Evolutionary conservation across 35 echinoderm and acorn worm genomes (phyloP).

Genomic region (Holothuria glaberrima): DNA sequence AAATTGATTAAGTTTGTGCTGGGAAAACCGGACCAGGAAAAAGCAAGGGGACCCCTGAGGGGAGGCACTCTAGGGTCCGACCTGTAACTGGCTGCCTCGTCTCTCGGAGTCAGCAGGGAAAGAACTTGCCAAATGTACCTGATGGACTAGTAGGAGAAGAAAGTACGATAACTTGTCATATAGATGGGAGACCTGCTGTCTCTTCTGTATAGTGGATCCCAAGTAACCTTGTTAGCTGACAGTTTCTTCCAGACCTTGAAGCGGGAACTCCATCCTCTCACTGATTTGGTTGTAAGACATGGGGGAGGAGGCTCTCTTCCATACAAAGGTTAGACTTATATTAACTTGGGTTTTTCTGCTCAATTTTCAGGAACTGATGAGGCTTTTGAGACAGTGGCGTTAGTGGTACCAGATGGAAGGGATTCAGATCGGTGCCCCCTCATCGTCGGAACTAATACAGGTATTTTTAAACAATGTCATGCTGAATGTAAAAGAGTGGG

Average conservation of each 20-base stretch:
- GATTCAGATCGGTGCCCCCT: slow-evolving; percentile 23
- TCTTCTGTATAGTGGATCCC: slow-evolving; percentile 74
- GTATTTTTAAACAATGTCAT: slow-evolving; percentile 60
- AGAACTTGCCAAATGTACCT: slow-evolving; percentile 37
- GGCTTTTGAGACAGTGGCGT: slow-evolving; percentile 49
- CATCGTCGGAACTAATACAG: slow-evolving; percentile 68
- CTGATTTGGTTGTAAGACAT: slow-evolving; percentile 69
- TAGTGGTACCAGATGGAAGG: slow-evolving; percentile 66
- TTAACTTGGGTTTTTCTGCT: slow-evolving; percentile 11
- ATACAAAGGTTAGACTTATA: no score
- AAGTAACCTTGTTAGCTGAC: slow-evolving; percentile 66
- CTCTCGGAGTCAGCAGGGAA: not conserved
- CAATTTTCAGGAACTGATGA: slow-evolving; percentile 46
- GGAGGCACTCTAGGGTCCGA: slow-evolving; percentile 63
- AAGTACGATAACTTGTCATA: slow-evolving; percentile 13
- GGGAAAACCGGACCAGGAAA: slow-evolving; percentile 53
- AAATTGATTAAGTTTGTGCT: slow-evolving; percentile 55
- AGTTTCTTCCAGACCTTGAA: slow-evolving; percentile 54
- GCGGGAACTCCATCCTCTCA: slow-evolving; percentile 44
- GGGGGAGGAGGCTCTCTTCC: slow-evolving; percentile 78
- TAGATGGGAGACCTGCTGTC: slow-evolving; percentile 16
- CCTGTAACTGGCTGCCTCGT: not conserved
- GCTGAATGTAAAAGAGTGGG: slow-evolving; percentile 44
- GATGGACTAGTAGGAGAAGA: slow-evolving; percentile 63
- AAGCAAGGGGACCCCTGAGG: slow-evolving; percentile 48